Evolutionary conservation across 2,113 vertebrate species (phyloP).

Genomic region (Mesitornis unicolor): DNA sequence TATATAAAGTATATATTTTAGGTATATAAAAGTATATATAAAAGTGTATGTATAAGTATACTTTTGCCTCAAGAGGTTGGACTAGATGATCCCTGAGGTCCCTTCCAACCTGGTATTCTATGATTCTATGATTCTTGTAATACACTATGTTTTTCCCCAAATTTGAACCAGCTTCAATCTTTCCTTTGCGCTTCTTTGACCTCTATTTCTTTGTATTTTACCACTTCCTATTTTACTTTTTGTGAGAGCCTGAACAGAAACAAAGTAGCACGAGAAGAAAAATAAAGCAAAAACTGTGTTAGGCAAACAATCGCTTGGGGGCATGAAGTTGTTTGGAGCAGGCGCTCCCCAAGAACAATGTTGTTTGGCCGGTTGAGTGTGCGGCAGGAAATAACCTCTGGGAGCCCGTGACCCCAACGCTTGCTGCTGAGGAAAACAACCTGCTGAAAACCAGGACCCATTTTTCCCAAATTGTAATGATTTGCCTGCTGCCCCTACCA

Average conservation of each 20-base stretch:
- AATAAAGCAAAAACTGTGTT: neutral
- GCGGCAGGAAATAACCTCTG: constrained; percentile 29
- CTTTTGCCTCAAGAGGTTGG: too few relatives aligned
- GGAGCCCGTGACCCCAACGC: neutral
- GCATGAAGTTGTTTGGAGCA: neutral
- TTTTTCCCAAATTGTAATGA: neutral
- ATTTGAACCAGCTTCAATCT: neutral
- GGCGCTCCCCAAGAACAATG: constrained; percentile 20
- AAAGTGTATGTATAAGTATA: too few relatives aligned
- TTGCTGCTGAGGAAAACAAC: neutral
- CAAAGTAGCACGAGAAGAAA: neutral
- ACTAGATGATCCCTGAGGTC: too few relatives aligned
- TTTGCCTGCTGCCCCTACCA: neutral
- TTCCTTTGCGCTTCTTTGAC: neutral
- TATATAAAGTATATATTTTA: too few relatives aligned
- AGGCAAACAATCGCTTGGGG: neutral
- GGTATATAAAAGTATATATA: too few relatives aligned
- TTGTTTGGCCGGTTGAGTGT: neutral
- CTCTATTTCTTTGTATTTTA: neutral
- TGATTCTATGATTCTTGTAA: too few relatives aligned
- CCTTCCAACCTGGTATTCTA: too few relatives aligned
- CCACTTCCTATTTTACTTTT: neutral
- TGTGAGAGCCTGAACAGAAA: neutral
- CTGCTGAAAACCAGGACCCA: neutral
- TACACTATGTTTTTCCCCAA: neutral